Evolutionary conservation across 2,113 vertebrate genomes (phyloP), one percentile per base, ranked within the genome.

Genomic region (Sinocyclocheilus grahami): DNA sequence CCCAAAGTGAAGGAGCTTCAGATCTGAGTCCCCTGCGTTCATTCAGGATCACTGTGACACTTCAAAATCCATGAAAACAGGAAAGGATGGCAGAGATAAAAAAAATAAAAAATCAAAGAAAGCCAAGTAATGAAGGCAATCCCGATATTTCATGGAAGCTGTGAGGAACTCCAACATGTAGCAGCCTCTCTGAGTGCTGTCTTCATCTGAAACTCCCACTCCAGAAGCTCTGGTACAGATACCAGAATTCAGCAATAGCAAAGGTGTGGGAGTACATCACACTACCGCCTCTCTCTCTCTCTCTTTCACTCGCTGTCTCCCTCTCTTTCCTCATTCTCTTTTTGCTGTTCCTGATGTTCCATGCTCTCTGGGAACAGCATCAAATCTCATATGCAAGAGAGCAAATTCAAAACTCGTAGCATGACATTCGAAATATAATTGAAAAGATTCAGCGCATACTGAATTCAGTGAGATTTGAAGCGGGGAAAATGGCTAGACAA

Each of bases 241-340:
- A 65, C 88, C 91, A 86, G 91, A 92, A 92, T 88, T 91, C 91
- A 94, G 94, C 89, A 78, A 85, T 87, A 91, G 90, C 87, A 88
- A 95, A 93, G 90, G 92, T 94, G 95, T 95, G 93, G 95, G 95
- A 93, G 95, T 94, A 92, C 92, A 90, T 88, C 89, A 93, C 88
- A 63, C 82, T 85, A 74, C 74, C 83, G 81, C 81, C 81, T 85
- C 77, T 71, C 75, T 63, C 78, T 22, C 85, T 67, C 2, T 46
- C 42, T 37, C 37, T 37, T 37, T 37, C 37, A 37, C 37, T 37
- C 37, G 37, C 37, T 37, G 37, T 37, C 37, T 37, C 37, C 37
- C 37, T 37, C 71, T 82, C 76, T 87, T 85, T 39, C 27, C 53
- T 79, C 20, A 53, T 71, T 33, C 48, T 65, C 78, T 85, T 71